Evolutionary conservation across 2,888 invertebrate species (phyloP), one percentile per base, ranked within the genome.

Genomic region (Andrena bicolor): DNA sequence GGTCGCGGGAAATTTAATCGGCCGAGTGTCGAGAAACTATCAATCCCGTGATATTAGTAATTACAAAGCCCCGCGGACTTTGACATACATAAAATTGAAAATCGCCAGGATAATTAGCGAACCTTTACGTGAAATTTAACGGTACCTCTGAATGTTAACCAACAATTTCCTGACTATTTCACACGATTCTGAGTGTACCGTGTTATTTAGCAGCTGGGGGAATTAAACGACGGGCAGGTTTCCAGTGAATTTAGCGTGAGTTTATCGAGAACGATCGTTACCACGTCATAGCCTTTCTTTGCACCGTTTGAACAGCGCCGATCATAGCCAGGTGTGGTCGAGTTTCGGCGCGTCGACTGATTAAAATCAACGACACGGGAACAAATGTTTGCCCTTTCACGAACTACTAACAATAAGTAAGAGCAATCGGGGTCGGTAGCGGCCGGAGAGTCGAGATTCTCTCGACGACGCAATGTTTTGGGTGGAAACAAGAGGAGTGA

Each of bases 1-100:
- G 26, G 69, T 73, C 51, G 20, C 49, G 72, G 6, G 49, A 56
- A 77, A 77, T 80, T 60, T 69, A 77, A 60, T 73, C 69, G 66
- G 10, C 13, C 28, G 23, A 49, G 5, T 35, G 26, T 4, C 72
- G 53, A n/a, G 70, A 41, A 56, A 64, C 68, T 51, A 77, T 80
- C 63, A 68, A 72, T 58, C 72, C 63, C 48, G 7, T 6, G 63
- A 53, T 58, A 66, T 66, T 64, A 49, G 68, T 60, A 60, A 61
- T 58, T 51, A 58, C 56, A 41, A 48, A 68, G n/a, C 32, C 10
- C 32, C n/a, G 7, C 16, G 28, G n/a, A 35, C n/a, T 41, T 13
- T 4, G 48, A 23, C 56, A 30, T 13, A 53, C 13, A 48, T 16
- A 30, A 49, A 66, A 30, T 23, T 10, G 28, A 20, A 30, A 48